Evolutionary conservation across 2,113 vertebrate species (phyloP), one percentile per base, ranked within the genome.

Genomic region (Phoxinus phoxinus): DNA sequence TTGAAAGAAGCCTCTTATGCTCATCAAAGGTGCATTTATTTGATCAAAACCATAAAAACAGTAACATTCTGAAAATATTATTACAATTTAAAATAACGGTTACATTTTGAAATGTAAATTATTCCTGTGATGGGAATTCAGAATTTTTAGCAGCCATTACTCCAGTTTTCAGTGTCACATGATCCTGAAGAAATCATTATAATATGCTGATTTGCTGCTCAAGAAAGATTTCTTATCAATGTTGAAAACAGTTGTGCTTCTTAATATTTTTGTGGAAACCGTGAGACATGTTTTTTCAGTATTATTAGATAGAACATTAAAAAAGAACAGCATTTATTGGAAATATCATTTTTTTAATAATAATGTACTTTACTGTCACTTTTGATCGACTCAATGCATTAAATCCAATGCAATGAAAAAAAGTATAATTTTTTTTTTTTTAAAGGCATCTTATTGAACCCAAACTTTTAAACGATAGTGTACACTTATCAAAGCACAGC

Each of bases 401-500:
- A 30, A 13, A 48, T 48, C 13, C 46, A 48, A 13, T 63, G 63
- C 63, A 13, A 48, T 32, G 63, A 65, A 32, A 15, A 65, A 30
- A 65, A 65, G 61, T 63, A 25, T 12, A 27, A 30, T 27, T 30
- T 6, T 12, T 4, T 3, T 27, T 3, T 2, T 0, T 2, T 23
- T 23, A 23, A 58, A 2, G 7, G 15, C 6, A 13, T 48, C 11
- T 48, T 48, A 13, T 48, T 48, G 46, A 48, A 48, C 65, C 30
- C 7, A 19, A 7, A 19, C 1, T 69, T 69, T 35, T 10, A 21
- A 11, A 73, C 0, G 12, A 23, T 73, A 25, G 21, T 46, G 11
- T 74, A 25, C 17, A 61, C 56, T 80, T 27, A 63, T 44, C 56
- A 44, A 61, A 79, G 77, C 77, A n/a, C 23, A 10, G 77, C 35